A percentile compares a stretch with the other conserved stretches of the same genome.
These are phyloP conservation scores for Ecliptopera silaceata DNA, from an alignment of 2,888 invertebrate species.

Conservation along the genomic window DNA sequence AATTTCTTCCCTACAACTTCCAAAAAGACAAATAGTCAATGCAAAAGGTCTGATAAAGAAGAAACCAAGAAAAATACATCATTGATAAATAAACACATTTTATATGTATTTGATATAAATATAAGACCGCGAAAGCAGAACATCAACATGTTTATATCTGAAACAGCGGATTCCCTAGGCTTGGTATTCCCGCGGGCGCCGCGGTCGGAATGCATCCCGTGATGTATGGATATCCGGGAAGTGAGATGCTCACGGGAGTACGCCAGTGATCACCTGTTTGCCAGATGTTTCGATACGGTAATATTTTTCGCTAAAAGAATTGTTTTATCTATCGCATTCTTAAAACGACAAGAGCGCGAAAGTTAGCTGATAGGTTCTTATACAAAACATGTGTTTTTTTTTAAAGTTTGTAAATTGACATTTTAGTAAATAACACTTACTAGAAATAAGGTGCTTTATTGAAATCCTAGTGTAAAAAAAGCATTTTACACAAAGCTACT, in stretches of 20 bases:
- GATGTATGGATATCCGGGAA: slow-evolving; percentile 72
- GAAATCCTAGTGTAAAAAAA: no score
- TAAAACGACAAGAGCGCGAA: no score
- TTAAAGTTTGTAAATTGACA: no score
- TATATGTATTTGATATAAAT: background rate
- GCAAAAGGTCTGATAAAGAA: no score
- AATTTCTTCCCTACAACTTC: no score
- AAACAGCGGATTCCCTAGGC: slow-evolving; percentile 34
- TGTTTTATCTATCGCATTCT: background rate
- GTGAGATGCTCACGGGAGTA: slow-evolving; percentile 60
- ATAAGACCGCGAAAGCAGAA: slow-evolving; percentile 33
- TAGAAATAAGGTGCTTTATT: no score
- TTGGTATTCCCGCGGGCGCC: slow-evolving; percentile 44
- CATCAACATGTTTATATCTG: slow-evolving; percentile 42
- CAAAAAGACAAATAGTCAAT: no score
- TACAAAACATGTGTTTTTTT: no score
- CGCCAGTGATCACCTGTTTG: slow-evolving; percentile 65
- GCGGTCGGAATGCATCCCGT: slow-evolving; percentile 66
- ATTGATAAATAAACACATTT: background rate
- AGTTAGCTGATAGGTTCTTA: no score
- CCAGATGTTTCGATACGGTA: slow-evolving; percentile 35
- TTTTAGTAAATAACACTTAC: no score
- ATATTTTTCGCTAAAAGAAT: slow-evolving; percentile 1
- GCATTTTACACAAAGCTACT: no score
- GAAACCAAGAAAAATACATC: no score